Percentiles rank a stretch among this genome's conserved stretches.
Evolutionary conservation across 2,888 invertebrate species (phyloP).

Genomic region (Asteroscopus sphinx): DNA sequence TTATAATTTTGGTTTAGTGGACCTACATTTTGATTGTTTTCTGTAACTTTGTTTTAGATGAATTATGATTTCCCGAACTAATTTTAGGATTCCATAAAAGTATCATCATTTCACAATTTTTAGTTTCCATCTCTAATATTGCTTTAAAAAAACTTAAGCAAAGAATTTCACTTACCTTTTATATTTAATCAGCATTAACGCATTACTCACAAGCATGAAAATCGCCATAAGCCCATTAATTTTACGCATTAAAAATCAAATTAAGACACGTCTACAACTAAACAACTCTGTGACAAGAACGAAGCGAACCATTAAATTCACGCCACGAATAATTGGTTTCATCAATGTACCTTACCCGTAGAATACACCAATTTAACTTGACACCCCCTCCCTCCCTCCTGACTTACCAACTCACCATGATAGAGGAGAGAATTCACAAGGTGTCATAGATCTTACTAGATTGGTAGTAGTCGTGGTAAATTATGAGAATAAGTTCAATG

Average conservation of each 20-base stretch:
- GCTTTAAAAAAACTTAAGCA: too few species aligned
- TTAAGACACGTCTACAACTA: conserved; percentile 42
- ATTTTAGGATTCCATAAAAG: neutral
- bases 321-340: conserved; percentile 82
- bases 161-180: neutral
- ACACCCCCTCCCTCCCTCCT: conserved; percentile 42
- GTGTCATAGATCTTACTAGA: conserved; percentile 51
- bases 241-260: conserved; percentile 19
- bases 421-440: conserved; percentile 25
- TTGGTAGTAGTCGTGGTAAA: conserved; percentile 56
- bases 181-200: neutral
- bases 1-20: conserved; percentile 4
- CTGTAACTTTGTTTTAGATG: too few species aligned
- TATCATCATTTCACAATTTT: too few species aligned
- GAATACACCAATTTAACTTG: conserved; percentile 57
- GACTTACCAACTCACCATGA: conserved; percentile 30
- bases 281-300: conserved; percentile 57
- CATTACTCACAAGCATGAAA: neutral
- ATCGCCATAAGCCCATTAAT: neutral
- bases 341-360: conserved; percentile 70
- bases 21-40: too few species aligned
- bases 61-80: neutral
- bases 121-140: too few species aligned
- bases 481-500: conserved; percentile 74
- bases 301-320: conserved; percentile 75